Evolutionary conservation across 2,797 vertebrate species (phyloP), one percentile per base, ranked within the genome.

Genomic region (Eulemur coronatus): DNA sequence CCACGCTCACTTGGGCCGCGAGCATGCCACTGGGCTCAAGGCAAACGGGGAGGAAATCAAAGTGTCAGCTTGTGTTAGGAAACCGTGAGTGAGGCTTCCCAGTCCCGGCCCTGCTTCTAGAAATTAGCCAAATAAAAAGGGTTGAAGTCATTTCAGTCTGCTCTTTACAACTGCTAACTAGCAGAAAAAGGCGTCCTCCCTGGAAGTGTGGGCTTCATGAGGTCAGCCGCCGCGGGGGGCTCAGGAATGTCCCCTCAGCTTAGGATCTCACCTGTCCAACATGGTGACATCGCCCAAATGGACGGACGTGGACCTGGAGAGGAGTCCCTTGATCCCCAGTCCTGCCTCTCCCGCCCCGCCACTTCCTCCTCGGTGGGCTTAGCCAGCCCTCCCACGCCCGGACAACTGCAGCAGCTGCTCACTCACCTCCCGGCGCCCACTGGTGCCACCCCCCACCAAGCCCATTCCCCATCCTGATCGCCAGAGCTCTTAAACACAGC

Each of bases 1-100:
- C 95, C 84, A 18, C 78, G 76, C 97, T 96, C 97, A n/a, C 92
- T 84, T 28, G 30, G 97, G 94, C 97, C 35, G 9, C 4, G 75
- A 98, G 97, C 97, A 50, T 76, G 97, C 95, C 97, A 33, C 55
- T 33, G 96, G 95, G 92, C 96, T 84, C 78, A 59, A 90, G 97
- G 93, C 97, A 88, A 97, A 92, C 67, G 30, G 59, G 38, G 86
- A 95, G 96, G 96, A 91, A 97, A 97, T 96, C 88, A 92, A 97
- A 96, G 98, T 0, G 98, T 98, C 98, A 97, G 87, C 28, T 88
- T 80, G 94, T 59, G 96, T 98, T 97, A 98, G 97, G 95, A 97
- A 91, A 61, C 93, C 79, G 0, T 17, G 95, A 69, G 48, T 97
- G 98, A 98, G 70, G 95, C 81, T 95, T 87, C 92, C 90, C 98